phyloP scores from a whole-genome alignment of 2,113 vertebrate species.

The Solea solea region DNA sequence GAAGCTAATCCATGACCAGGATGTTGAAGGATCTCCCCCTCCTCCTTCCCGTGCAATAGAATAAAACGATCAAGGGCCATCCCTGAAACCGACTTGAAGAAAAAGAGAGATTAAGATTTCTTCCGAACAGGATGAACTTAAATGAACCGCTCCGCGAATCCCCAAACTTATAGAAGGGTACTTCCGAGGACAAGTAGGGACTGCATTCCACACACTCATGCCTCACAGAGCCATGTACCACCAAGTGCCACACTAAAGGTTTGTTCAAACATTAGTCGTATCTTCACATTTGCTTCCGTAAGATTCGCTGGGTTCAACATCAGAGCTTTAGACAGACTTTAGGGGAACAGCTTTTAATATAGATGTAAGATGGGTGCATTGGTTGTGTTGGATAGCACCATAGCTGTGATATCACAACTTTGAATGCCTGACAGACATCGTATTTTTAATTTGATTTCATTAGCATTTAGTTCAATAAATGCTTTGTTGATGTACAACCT shows the following conservation, averaged over 20 bases:
- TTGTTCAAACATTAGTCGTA: conserved; percentile 26
- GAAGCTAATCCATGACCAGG: conserved; percentile 66
- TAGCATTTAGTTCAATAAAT: no score
- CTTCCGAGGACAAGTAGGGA: conserved; percentile 28
- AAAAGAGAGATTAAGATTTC: conserved; percentile 46
- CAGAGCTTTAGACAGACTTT: no score
- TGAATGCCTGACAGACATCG: no score
- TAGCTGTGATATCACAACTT: no score
- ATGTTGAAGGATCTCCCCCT: conserved; percentile 47
- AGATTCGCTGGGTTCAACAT: not conserved
- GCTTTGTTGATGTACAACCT: no score
- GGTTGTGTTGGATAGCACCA: no score
- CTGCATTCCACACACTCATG: conserved; percentile 18
- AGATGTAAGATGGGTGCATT: no score
- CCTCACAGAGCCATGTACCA: conserved; percentile 10
- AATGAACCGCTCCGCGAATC: conserved; percentile 43
- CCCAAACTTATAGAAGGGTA: conserved; percentile 25
- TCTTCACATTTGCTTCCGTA: conserved; percentile 21
- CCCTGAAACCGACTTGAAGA: conserved; percentile 31
- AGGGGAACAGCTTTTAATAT: no score
- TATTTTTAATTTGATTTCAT: no score
- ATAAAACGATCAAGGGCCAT: conserved; percentile 35
- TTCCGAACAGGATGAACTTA: conserved; percentile 30
- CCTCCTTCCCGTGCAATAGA: conserved; percentile 42
- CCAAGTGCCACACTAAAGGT: not conserved